A percentile compares a stretch with the other conserved stretches of the same genome.
Conservation (phyloP, 2,797 vertebrate species). For the Hoplostethus atlanticus region DNA sequence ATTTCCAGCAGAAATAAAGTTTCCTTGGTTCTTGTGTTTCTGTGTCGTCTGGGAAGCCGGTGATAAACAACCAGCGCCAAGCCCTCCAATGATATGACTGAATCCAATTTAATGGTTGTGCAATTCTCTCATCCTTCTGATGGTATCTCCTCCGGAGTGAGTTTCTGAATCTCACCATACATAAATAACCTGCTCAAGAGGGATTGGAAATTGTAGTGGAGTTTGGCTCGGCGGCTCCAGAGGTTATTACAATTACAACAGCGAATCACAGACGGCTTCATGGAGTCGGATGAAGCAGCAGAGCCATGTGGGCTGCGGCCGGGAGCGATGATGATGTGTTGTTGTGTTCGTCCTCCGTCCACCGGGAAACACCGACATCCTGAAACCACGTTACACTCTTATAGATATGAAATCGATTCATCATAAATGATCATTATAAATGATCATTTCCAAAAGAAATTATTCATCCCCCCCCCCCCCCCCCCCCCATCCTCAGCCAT, state of each 20-base stretch:
- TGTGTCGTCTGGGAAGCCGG: conserved; percentile 35
- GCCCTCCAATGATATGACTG: conserved; percentile 52
- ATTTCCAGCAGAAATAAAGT: conserved; percentile 12
- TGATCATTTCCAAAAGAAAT: too few relatives aligned
- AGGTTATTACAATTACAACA: conserved; percentile 58
- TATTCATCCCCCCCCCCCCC: too few relatives aligned
- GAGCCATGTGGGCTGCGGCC: too few relatives aligned
- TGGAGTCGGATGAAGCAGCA: conserved; percentile 31
- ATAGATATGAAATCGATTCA: too few relatives aligned
- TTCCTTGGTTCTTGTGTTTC: conserved; percentile 7
- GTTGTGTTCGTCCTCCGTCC: too few relatives aligned
- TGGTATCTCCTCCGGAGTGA: conserved; percentile 55
- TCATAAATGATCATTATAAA: too few relatives aligned
- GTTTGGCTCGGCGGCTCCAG: conserved; percentile 50
- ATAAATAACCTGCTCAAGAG: conserved; percentile 62
- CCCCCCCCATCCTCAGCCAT: too few relatives aligned
- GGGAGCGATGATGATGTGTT: too few relatives aligned
- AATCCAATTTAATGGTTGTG: conserved; percentile 69
- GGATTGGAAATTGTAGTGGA: conserved; percentile 57
- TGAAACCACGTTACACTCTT: too few relatives aligned
- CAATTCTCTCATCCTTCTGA: conserved; percentile 58
- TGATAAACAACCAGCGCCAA: conserved; percentile 53
- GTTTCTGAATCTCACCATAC: conserved; percentile 66
- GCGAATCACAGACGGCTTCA: conserved; percentile 42
- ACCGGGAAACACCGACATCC: too few relatives aligned